These are phyloP conservation scores for Seriola rivoliana DNA, from an alignment of 2,113 vertebrate species.

Conservation along the genomic window DNA sequence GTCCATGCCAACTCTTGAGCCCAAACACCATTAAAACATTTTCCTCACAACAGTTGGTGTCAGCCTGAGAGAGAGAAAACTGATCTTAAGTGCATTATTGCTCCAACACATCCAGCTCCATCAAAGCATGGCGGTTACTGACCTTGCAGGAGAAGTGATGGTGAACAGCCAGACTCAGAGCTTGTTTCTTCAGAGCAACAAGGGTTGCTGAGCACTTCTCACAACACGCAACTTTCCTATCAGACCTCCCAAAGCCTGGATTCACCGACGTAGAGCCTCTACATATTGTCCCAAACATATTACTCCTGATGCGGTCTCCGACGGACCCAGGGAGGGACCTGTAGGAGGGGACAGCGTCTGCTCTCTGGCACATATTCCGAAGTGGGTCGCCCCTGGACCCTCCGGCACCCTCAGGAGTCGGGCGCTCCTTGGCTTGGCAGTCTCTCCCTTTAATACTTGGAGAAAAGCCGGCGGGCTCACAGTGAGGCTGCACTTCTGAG, in stretches of 20 bases:
- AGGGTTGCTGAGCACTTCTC: slow-evolving; percentile 94
- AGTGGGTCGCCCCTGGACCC: slow-evolving; percentile 86
- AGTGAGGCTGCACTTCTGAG: slow-evolving; percentile 85
- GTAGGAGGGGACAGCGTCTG: slow-evolving; percentile 86
- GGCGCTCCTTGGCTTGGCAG: slow-evolving; percentile 76
- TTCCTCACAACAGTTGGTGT: background rate
- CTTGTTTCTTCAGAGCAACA: slow-evolving; percentile 93
- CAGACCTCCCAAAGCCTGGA: slow-evolving; percentile 86
- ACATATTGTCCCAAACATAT: slow-evolving; percentile 84
- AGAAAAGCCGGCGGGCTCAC: slow-evolving; percentile 83
- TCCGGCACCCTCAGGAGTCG: slow-evolving; percentile 89
- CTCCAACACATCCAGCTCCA: background rate
- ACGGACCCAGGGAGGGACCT: slow-evolving; percentile 88
- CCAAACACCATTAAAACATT: background rate
- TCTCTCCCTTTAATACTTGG: slow-evolving; percentile 66
- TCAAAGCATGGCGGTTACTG: slow-evolving; percentile 36
- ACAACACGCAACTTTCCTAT: slow-evolving; percentile 89
- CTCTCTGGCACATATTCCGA: slow-evolving; percentile 88
- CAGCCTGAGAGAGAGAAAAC: background rate
- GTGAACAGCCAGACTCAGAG: slow-evolving; percentile 90
- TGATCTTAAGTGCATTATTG: background rate
- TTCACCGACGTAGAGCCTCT: slow-evolving; percentile 81
- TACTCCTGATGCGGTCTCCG: slow-evolving; percentile 86
- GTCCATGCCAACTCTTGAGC: background rate
- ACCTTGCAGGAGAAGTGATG: slow-evolving; percentile 91